Conservation (phyloP, 2,888 invertebrate genomes). For the Seira sanloemensis region DNA sequence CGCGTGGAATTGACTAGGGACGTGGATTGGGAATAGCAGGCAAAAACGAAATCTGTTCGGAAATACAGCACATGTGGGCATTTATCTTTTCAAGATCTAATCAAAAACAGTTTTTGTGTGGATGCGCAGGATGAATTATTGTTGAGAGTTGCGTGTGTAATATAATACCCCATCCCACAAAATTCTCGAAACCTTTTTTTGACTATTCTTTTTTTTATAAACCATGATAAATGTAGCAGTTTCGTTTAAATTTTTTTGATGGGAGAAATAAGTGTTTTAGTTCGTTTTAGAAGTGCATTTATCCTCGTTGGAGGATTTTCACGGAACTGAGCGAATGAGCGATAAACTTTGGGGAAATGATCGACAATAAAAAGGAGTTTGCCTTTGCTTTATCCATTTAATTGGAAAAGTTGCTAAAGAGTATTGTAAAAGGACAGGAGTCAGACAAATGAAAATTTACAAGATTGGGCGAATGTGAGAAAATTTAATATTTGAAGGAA, state of each 20-base stretch:
- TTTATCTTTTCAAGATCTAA: background rate
- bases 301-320: background rate
- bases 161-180: background rate
- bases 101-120: background rate
- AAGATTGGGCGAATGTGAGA: background rate
- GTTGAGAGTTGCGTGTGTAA: background rate
- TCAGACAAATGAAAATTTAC: background rate
- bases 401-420: background rate
- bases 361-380: too few relatives aligned
- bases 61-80: too few relatives aligned
- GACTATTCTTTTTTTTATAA: background rate
- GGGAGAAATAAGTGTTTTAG: background rate
- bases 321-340: too few relatives aligned
- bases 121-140: background rate
- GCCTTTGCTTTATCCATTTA: too few relatives aligned
- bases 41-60: background rate
- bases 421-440: background rate
- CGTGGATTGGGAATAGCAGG: background rate
- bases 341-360: too few relatives aligned
- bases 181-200: background rate
- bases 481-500: background rate
- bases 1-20: background rate
- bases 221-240: background rate
- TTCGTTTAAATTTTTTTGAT: background rate
- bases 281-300: background rate